Evolutionary conservation across 2,888 invertebrate species (phyloP), one percentile per base, ranked within the genome.

Genomic region (Enoplolaimus lenunculus): DNA sequence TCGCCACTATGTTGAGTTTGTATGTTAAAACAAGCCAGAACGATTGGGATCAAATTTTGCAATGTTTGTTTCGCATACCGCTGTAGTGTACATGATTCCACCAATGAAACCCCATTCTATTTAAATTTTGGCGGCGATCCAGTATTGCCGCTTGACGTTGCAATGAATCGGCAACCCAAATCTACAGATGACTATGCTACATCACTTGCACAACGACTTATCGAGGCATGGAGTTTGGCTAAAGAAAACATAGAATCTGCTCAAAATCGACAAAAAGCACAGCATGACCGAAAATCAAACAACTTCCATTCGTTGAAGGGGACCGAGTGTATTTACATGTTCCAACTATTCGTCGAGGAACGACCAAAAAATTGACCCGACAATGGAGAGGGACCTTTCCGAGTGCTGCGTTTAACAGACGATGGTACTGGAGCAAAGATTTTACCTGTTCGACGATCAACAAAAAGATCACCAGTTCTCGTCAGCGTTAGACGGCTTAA

Each of bases 1-100:
- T n/a, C 31, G 7, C 7, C 7, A 26, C 28, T 7, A 62, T 62
- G 62, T 3, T 62, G 7, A 31, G 29, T 62, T 13, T 62, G 62
- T 62, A 62, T n/a, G 62, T 62, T 31, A 29, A 26, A 13, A 62
- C 62, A n/a, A 26, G n/a, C n/a, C 62, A 62, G 28, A 29, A 62
- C 7, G 62, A 62, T 21, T 62, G n/a, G 7, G 62, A 62, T 62
- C 7, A 26, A 7, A 7, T 62, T 62, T 13, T n/a, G 28, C 57
- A 13, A 62, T 21, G 45, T 45, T 45, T 45, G 7, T 45, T 45
- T 45, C 21, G 45, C 45, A 21, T 45, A 45, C 45, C 45, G 45
- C 7, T 13, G 45, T 21, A 45, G 45, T 45, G 45, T 45, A 21
- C 45, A 45, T 45, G 45, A 45, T 7, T 45, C 45, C 7, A 45